A percentile compares a stretch with the other conserved stretches of the same genome.
Evolutionary conservation across 2,888 invertebrate species (phyloP).

Genomic region (Parnassius glacialis): DNA sequence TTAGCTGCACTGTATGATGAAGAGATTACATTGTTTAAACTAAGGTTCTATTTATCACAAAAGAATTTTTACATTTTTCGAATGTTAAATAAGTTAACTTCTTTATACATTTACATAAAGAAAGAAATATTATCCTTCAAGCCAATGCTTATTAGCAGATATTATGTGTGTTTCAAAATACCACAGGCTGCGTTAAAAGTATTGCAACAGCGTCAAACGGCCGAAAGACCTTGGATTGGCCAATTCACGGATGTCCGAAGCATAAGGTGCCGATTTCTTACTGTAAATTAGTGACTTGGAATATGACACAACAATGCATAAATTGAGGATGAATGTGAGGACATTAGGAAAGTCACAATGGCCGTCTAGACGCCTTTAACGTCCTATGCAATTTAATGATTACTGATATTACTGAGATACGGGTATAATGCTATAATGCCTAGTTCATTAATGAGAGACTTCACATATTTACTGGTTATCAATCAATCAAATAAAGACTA

Average conservation of each 20-base stretch:
- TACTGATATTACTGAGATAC: no score
- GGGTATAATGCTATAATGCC: no score
- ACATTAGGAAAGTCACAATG: constrained; percentile 44
- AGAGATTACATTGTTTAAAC: no score
- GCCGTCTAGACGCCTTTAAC: neutral
- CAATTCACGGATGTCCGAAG: constrained; percentile 21
- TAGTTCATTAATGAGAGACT: no score
- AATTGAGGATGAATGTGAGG: constrained; percentile 48
- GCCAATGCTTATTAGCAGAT: constrained; percentile 1
- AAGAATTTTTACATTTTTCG: no score
- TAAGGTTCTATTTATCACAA: no score
- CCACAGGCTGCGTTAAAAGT: constrained; percentile 9
- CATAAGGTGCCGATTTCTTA: neutral
- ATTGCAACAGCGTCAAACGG: constrained; percentile 7
- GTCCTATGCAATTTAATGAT: neutral
- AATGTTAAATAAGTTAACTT: no score
- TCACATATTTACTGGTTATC: no score
- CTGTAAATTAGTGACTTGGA: constrained; percentile 13
- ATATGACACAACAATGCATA: constrained; percentile 36
- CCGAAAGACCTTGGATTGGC: constrained; percentile 12
- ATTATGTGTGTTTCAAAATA: constrained; percentile 16
- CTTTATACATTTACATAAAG: no score
- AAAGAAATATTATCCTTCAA: neutral
- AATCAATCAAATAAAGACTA: no score
- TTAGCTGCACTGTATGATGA: no score